Percentiles rank a stretch among this genome's conserved stretches.
phyloP scores from a whole-genome alignment of 1,140 invertebrate species.

The Phortica variegata region DNA sequence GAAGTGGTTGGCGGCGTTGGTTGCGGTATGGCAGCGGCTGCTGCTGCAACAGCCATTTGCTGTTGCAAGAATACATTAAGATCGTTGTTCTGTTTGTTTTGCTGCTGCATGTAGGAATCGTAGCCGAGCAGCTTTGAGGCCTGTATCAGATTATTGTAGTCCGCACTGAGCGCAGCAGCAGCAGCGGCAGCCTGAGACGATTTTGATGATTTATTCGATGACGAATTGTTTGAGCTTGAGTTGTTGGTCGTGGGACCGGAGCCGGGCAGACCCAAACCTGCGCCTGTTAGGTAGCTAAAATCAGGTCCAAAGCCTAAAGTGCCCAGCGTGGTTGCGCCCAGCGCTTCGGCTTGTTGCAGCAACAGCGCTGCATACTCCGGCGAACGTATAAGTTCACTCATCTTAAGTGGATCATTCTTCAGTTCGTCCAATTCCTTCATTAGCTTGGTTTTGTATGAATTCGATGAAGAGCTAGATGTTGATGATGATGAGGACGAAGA shows the following conservation, averaged over 20 bases:
- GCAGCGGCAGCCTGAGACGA: conserved; percentile 33
- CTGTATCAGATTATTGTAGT: conserved; percentile 52
- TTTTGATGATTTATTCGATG: conserved; percentile 9
- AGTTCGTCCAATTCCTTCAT: conserved; percentile 55
- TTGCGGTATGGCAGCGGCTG: conserved; percentile 33
- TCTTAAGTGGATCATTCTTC: conserved; percentile 54
- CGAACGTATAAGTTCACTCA: conserved; percentile 50
- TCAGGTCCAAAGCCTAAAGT: conserved; percentile 47
- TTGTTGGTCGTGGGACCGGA: conserved; percentile 15
- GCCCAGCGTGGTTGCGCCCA: conserved; percentile 51
- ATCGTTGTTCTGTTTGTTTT: conserved; percentile 45
- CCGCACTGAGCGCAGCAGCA: conserved; percentile 40
- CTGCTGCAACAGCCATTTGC: conserved; percentile 46
- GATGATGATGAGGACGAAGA: conserved; percentile 38
- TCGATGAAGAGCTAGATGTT: conserved; percentile 43
- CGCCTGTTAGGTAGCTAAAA: conserved; percentile 45
- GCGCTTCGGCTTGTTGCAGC: conserved; percentile 50
- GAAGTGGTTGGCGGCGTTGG: conserved; percentile 10
- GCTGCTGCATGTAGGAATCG: conserved; percentile 50
- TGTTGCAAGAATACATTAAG: conserved; percentile 49
- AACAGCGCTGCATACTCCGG: conserved; percentile 52
- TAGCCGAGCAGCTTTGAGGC: conserved; percentile 51
- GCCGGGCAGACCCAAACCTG: conserved; percentile 18
- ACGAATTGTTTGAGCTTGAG: conserved; percentile 23
- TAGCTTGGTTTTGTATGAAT: conserved; percentile 52